Percentiles rank a stretch among this genome's conserved stretches.
Evolutionary conservation across 2,113 vertebrate species (phyloP).

Genomic region (Cariama cristata): DNA sequence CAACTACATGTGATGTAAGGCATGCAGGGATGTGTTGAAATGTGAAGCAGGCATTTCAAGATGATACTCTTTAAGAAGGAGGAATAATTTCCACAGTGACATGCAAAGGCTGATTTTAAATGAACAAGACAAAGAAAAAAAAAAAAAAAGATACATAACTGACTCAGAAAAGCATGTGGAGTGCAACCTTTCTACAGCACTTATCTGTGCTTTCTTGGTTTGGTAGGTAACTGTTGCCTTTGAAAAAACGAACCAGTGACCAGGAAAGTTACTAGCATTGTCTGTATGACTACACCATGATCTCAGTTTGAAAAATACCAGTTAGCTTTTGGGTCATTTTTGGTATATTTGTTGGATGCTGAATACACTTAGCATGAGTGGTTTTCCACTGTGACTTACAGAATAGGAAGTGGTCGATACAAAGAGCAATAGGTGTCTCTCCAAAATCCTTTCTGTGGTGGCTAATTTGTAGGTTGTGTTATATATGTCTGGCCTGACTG

Average conservation of each 20-base stretch:
- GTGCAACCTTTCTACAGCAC: neutral
- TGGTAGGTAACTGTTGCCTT: neutral
- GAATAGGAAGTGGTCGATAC: neutral
- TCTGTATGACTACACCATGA: neutral
- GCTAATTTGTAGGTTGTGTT: neutral
- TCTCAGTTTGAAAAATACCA: neutral
- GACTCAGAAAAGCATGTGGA: constrained; percentile 6
- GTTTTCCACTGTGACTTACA: neutral
- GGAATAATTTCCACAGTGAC: constrained; percentile 12
- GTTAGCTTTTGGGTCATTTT: neutral
- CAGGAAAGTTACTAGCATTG: neutral
- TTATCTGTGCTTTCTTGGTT: neutral
- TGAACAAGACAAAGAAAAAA: neutral
- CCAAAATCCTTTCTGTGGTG: neutral
- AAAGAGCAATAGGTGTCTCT: neutral
- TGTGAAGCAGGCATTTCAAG: constrained; percentile 38
- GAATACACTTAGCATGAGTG: neutral
- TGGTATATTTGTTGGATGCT: neutral
- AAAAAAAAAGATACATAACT: neutral
- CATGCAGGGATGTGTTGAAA: constrained; percentile 33
- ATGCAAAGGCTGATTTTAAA: neutral
- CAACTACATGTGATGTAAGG: constrained; percentile 10
- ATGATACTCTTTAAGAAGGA: constrained; percentile 46
- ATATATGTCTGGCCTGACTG: neutral
- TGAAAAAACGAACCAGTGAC: neutral